These are phyloP conservation scores for Halcyon senegalensis DNA, from an alignment of 2,113 vertebrate species.

Conservation along the genomic window DNA sequence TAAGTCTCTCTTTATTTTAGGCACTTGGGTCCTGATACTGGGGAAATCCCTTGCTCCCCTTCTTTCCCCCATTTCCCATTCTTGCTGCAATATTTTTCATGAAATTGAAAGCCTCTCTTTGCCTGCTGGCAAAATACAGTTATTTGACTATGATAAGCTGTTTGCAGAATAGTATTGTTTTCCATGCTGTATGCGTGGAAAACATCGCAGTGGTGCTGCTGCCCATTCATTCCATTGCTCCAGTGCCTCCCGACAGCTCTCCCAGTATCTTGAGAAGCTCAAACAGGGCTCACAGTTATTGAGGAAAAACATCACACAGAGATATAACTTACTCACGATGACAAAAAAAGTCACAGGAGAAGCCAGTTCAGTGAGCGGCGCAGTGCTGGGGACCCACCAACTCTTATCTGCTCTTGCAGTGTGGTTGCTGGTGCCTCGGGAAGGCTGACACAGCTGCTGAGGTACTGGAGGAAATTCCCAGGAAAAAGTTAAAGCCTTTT, in stretches of 20 bases:
- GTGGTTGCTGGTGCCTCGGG: rapidly evolving
- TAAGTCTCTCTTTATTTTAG: background rate
- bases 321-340: background rate
- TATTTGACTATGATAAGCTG: background rate
- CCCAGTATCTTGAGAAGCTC: background rate
- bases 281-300: background rate
- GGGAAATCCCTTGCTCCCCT: background rate
- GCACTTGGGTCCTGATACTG: background rate
- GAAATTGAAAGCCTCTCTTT: background rate
- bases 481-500: background rate
- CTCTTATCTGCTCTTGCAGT: background rate
- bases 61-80: background rate
- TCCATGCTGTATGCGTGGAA: background rate
- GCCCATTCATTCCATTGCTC: background rate
- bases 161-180: background rate
- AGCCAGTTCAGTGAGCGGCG: background rate
- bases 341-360: background rate
- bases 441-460: background rate
- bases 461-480: background rate
- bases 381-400: background rate
- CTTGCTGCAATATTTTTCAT: background rate
- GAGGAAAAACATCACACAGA: background rate
- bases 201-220: background rate
- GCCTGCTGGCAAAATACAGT: background rate
- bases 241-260: background rate